A percentile compares a stretch with the other conserved stretches of the same genome.
phyloP scores from a whole-genome alignment of 2,888 invertebrate genomes.

The Plebejus argus region DNA sequence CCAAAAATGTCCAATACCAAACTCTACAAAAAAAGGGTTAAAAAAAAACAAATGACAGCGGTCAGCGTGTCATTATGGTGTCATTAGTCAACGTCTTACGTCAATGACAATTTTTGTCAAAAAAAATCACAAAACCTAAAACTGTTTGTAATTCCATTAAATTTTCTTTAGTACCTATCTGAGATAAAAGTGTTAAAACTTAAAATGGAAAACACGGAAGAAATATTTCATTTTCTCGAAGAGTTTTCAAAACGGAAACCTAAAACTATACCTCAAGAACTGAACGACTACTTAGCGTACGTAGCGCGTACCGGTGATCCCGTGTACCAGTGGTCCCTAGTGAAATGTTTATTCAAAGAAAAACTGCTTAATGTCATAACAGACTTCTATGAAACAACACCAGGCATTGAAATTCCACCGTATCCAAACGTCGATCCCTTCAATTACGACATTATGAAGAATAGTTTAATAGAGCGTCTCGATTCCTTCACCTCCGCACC shows the following conservation, averaged over 20 bases:
- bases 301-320: slow-evolving; percentile 97
- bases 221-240: slow-evolving; percentile 90
- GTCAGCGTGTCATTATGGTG: too few species aligned
- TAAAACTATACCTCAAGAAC: slow-evolving; percentile 91
- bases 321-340: slow-evolving; percentile 93
- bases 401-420: slow-evolving; percentile 88
- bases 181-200: slow-evolving; percentile 59
- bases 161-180: not conserved
- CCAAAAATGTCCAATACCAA: too few species aligned
- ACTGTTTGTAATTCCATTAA: not conserved
- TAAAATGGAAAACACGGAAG: slow-evolving; percentile 91
- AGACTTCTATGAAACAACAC: slow-evolving; percentile 91
- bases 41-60: too few species aligned
- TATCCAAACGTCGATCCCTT: slow-evolving; percentile 96
- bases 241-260: slow-evolving; percentile 88
- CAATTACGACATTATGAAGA: slow-evolving; percentile 94
- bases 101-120: not conserved
- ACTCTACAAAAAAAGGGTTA: too few species aligned
- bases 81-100: not conserved
- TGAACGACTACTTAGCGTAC: slow-evolving; percentile 93
- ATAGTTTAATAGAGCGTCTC: slow-evolving; percentile 88
- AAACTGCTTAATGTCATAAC: slow-evolving; percentile 93
- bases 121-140: not conserved
- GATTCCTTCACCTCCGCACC: slow-evolving; percentile 94
- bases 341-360: slow-evolving; percentile 93